phyloP scores from a whole-genome alignment of 2,113 vertebrate species.

The Scopus umbretta region DNA sequence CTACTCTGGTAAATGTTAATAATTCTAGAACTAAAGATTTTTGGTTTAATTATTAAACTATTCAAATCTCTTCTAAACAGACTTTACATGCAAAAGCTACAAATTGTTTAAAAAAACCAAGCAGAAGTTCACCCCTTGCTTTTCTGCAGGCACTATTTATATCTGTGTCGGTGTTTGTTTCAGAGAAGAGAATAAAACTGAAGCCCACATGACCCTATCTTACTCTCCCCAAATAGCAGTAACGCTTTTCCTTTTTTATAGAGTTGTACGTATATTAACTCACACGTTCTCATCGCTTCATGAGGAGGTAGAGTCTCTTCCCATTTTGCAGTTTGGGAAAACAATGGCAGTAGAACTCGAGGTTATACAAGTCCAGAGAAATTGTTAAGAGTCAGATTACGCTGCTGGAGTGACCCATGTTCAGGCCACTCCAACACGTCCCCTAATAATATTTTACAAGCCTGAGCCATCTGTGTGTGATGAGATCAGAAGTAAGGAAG shows the following conservation, averaged over 20 bases:
- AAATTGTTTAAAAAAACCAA: not conserved
- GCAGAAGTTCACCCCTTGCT: not conserved
- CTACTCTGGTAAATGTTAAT: slow-evolving; percentile 17
- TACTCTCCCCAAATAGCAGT: not conserved
- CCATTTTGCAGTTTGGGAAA: not conserved
- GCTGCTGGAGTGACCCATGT: slow-evolving; percentile 36
- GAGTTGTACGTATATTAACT: not conserved
- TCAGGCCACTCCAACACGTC: slow-evolving; percentile 52
- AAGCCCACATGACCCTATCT: not conserved
- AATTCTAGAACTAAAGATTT: not conserved
- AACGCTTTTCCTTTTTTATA: not conserved
- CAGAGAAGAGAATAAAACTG: slow-evolving; percentile 25
- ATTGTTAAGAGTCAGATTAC: slow-evolving; percentile 33
- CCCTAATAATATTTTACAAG: slow-evolving; percentile 63
- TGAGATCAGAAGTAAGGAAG: slow-evolving; percentile 66
- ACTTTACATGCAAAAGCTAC: slow-evolving; percentile 2
- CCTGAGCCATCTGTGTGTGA: slow-evolving; percentile 57
- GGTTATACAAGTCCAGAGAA: slow-evolving; percentile 20
- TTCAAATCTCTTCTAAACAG: not conserved
- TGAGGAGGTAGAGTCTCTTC: not conserved
- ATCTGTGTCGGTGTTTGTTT: slow-evolving; percentile 19
- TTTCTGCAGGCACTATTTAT: slow-evolving; percentile 51
- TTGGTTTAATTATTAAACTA: slow-evolving; percentile 33
- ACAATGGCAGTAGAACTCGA: not conserved
- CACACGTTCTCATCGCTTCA: not conserved